Conservation (phyloP, 2,797 vertebrate genomes). For the Semotilus atromaculatus region DNA sequence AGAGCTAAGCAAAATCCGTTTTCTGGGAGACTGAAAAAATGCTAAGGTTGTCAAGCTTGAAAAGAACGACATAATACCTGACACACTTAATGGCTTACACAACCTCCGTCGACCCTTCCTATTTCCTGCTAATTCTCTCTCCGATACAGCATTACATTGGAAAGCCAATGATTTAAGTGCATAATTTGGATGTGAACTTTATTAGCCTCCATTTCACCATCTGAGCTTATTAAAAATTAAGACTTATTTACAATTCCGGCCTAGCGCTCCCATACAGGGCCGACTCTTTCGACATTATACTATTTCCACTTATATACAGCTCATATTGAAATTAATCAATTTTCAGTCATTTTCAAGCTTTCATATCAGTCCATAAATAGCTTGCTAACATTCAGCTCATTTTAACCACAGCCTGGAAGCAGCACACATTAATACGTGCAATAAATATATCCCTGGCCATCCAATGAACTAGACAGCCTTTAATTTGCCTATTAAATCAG, state of each 20-base stretch:
- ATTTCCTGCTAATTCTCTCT: slow-evolving; percentile 17
- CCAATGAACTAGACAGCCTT: slow-evolving; percentile 32
- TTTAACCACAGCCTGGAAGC: slow-evolving; percentile 30
- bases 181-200: slow-evolving; percentile 37
- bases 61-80: slow-evolving; percentile 65
- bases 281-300: not conserved
- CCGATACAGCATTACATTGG: slow-evolving; percentile 28
- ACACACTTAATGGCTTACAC: slow-evolving; percentile 59
- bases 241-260: slow-evolving; percentile 30
- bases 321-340: slow-evolving; percentile 30
- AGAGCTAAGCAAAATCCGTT: slow-evolving; percentile 74
- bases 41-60: slow-evolving; percentile 69
- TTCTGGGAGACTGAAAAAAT: slow-evolving; percentile 64
- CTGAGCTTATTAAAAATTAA: slow-evolving; percentile 22
- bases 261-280: not conserved
- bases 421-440: slow-evolving; percentile 34
- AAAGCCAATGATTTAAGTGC: slow-evolving; percentile 35
- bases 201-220: slow-evolving; percentile 27
- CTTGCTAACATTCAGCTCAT: slow-evolving; percentile 41
- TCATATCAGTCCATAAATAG: slow-evolving; percentile 36
- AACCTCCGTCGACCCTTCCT: slow-evolving; percentile 51
- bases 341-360: slow-evolving; percentile 39
- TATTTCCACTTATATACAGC: slow-evolving; percentile 17
- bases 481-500: slow-evolving; percentile 43
- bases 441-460: slow-evolving; percentile 36